Evolutionary conservation across 2,113 vertebrate species (phyloP), one percentile per base, ranked within the genome.

Genomic region (Hypomesus transpacificus): DNA sequence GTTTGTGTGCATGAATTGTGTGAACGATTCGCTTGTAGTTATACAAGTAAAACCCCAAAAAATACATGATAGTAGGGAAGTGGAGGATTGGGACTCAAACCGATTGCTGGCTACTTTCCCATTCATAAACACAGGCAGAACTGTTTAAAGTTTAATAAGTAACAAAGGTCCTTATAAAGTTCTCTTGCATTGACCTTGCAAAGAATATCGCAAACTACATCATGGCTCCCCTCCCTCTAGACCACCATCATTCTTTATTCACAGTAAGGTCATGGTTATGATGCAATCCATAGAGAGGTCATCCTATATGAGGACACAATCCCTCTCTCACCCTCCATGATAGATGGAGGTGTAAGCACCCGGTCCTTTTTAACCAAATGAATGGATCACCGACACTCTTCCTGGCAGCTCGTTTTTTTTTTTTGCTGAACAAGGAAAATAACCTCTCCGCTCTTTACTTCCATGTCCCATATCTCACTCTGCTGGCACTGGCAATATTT

Each of bases 361-460:
- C 68, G 70, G 75, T 75, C 66, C 46, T 60, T 54, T 75, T 76
- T 64, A 81, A 81, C 86, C 80, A 86, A 89, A 90, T 84, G 67
- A 68, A 82, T 70, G 78, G 79, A 68, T 83, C 76, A 79, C 26
- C 61, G 9, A 46, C 39, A 46, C 20, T 61, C 21, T 70, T 51
- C 46, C 14, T 21, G 39, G 9, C 9, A 2, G 39, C 39, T 46
- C 39, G 39, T 11, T n/a, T 56, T 16, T 56, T 56, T 62, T 67
- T 79, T 61, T 82, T 82, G 87, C 89, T 87, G 84, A 88, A 84
- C 46, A 79, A 77, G 74, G 82, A 58, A 79, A 87, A 88, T 73
- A 39, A 51, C 69, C 69, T 16, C 39, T 50, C 66, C 66, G 78
- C 85, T 84, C 84, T 82, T 89, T 85, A 85, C 76, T 70, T 52